Evolutionary conservation across 2,888 invertebrate species (phyloP).

Genomic region (Sphaerophoria rueppellii): DNA sequence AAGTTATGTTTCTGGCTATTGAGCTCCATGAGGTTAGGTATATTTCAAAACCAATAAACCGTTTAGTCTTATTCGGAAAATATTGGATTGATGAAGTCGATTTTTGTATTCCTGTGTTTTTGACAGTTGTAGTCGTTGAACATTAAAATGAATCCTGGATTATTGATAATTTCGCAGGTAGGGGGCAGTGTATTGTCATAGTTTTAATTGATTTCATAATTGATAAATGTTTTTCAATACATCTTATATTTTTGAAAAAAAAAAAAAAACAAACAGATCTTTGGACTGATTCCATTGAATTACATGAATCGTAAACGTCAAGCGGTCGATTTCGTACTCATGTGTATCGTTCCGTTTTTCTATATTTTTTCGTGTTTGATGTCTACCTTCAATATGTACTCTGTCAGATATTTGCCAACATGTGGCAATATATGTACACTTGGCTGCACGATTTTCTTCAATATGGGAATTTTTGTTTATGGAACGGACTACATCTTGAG

Average conservation of each 20-base stretch:
- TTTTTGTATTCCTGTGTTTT: not conserved
- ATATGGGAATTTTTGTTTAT: slow-evolving; percentile 79
- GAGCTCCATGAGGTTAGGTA: slow-evolving; percentile 41
- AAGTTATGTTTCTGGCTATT: slow-evolving; percentile 43
- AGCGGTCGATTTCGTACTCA: slow-evolving; percentile 77
- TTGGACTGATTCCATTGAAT: slow-evolving; percentile 79
- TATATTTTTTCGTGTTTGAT: slow-evolving; percentile 77
- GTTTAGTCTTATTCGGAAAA: slow-evolving; percentile 7
- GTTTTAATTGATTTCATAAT: not conserved
- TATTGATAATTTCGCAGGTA: slow-evolving; percentile 53
- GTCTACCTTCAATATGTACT: slow-evolving; percentile 70
- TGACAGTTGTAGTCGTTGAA: not conserved
- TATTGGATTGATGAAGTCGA: slow-evolving; percentile 12
- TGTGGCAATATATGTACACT: slow-evolving; percentile 79
- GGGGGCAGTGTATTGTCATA: not conserved
- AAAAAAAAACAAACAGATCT: slow-evolving; percentile 76
- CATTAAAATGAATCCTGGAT: slow-evolving; percentile 44
- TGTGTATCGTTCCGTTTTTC: slow-evolving; percentile 77
- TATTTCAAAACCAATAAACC: slow-evolving; percentile 42
- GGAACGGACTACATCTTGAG: slow-evolving; percentile 76
- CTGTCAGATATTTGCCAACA: slow-evolving; percentile 65
- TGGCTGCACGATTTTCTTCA: slow-evolving; percentile 77
- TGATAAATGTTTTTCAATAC: not conserved
- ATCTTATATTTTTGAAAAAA: not conserved
- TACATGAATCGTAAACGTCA: slow-evolving; percentile 69